Evolutionary conservation across 92 coral and sea anemone genomes (phyloP).

Genomic region (Palythoa caribaeorum): DNA sequence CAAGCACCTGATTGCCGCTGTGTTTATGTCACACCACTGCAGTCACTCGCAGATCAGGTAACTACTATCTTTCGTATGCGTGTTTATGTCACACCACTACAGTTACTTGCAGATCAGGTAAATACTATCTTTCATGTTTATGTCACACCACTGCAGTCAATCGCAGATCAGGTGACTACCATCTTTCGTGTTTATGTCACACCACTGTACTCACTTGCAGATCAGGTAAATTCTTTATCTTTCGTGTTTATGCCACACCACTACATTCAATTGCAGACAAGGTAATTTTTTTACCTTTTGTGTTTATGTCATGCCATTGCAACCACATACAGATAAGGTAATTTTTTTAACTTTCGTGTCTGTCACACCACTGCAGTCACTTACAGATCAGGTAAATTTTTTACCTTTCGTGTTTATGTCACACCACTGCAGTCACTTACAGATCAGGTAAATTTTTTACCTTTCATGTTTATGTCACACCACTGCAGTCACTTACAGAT

Average conservation of each 20-base stretch:
- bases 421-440: no score
- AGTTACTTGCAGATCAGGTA: constrained; percentile 66
- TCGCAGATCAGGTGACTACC: constrained; percentile 91
- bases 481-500: no score
- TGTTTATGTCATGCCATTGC: no score
- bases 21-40: constrained; percentile 84
- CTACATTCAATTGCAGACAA: constrained; percentile 97
- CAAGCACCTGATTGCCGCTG: constrained; percentile 86
- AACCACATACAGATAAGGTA: no score
- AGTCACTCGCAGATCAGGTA: constrained; percentile 98
- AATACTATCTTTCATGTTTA: constrained; percentile 11
- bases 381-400: constrained; percentile 91
- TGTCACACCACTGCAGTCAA: constrained; percentile 95
- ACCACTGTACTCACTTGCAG: no score
- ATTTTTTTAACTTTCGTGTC: no score
- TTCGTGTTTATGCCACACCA: constrained; percentile 77
- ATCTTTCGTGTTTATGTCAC: neutral
- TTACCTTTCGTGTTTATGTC: neutral
- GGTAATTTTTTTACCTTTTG: constrained; percentile 52
- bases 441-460: no score
- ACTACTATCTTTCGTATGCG: neutral
- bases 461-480: no score
- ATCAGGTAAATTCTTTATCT: no score
- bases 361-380: constrained; percentile 95
- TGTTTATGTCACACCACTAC: constrained; percentile 88